Base-by-base conservation (phyloP, 2,797 vertebrate species). In the Fratercula arctica region DNA sequence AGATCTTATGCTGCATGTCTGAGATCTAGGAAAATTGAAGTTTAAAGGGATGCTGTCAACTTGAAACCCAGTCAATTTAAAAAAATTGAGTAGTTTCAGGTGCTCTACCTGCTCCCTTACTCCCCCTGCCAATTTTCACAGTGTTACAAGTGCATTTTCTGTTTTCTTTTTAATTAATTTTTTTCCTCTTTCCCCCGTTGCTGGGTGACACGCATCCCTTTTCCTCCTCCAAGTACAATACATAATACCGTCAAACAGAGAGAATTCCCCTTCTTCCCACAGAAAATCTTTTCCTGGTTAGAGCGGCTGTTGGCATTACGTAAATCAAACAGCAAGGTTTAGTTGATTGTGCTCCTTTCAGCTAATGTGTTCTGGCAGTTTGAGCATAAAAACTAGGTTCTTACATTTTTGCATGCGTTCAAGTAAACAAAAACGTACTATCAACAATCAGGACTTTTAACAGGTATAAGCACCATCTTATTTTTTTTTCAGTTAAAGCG, bases 41-140 rank as follows among this genome's bases (percentile, higher is more conserved):
- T 92, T 96, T 93, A 89, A 96, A 95, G 72, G 35, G 61, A 90
- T 59, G 45, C n/a, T 87, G 77, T 85, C 72, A 94, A 82, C n/a
- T 80, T 78, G 57, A 93, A 94, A 94, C 10, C 23, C 54, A 72
- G 43, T 82, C 83, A 46, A 39, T 90, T 91, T 92, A 20, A 57
- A 89, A 82, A 89, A 83, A 85, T 0, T 9, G 33, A 91, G 53
- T 41, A 67, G 35, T 75, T 95, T 92, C 76, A 85, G 83, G 80
- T 88, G 75, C 26, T 93, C 73, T 68, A 54, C 54, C 66, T 79
- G 75, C 86, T 95, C 89, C 85, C 31, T 78, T 82, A 79, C 76
- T 91, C 67, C 78, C 76, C 45, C 85, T 94, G 68, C 25, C 88
- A 87, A 94, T 87, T 93, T 90, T 80, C 72, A 70, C 4, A 5